Evolutionary conservation across 2,888 invertebrate genomes (phyloP), one percentile per base, ranked within the genome.

Genomic region (Drosophila barbarae): DNA sequence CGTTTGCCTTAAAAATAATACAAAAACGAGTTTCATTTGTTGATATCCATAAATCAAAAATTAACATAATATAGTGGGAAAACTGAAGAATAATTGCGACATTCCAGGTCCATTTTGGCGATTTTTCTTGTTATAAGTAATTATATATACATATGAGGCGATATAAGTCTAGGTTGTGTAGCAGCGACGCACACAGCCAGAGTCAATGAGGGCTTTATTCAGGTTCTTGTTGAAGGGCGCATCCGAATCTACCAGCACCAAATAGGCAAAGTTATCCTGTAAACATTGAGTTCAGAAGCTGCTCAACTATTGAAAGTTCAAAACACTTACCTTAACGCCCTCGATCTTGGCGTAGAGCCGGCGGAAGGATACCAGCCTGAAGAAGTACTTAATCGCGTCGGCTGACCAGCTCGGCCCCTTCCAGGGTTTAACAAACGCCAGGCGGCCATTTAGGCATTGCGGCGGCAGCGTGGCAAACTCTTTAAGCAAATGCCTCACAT

Each of bases 1-100:
- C 87, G 87, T 87, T 87, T 88, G 87, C 87, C 87, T 87, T 87
- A 87, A 85, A 84, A 73, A 71, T 84, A 77, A 84, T 41, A 61
- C 61, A 5, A 64, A 12, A 63, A 65, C 58, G 73, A 73, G 67
- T 56, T 64, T 64, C 9, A 42, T 13, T 39, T 8, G 1, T 1
- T 18, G 7, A 18, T 18, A 12, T 30, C 28, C 12, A 30, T 18
- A 13, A 12, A 30, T 12, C 5, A 7, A 15, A 44, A 28, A 44
- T 18, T 50, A 13, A 23, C 3, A 18, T 34, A 6, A 18, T 12
- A 5, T 13, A 28, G 8, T 6, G 26, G 35, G 12, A 46, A 46
- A 53, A n/a, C 36, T 21, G 39, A 32, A 4, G 18, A 34, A 41
- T 12, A 13, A 21, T 3, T 28, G 32, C 13, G 34, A 39, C 47